Base-by-base conservation (phyloP, 2,797 vertebrate species). In the Phyllotis vaccarum region DNA sequence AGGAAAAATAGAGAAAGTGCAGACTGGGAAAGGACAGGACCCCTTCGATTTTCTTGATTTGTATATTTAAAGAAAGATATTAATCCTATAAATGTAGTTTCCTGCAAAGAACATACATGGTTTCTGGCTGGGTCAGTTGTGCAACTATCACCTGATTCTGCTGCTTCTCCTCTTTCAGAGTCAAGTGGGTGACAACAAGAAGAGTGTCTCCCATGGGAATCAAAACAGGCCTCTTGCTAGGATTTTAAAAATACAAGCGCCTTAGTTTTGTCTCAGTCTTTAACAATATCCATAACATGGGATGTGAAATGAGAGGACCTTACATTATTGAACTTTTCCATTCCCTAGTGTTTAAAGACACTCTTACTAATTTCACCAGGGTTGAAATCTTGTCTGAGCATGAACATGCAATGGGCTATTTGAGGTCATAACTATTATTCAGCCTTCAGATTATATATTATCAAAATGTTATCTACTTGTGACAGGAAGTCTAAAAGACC, bases 231-330 rank as follows among this genome's bases (percentile, higher is more conserved):
- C 62, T 70, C 43, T 89, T 74, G 68, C 10, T 58, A 82, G 86
- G 34, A 83, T 93, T 93, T 91, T 12, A 34, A 75, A 86, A 82
- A 80, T 24, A 87, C 17, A 87, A 46, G 31, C 86, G 19, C 22
- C 74, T 66, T 19, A 56, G 6, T 22, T 37, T 66, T 87, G 81
- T 27, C 9, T 34, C 17, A 64, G 64, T 43, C 24, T 56, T 49
- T 60, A 86, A 86, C 21, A 58, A 93, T 75, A 85, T 85, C 79
- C 9, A 13, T 91, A 85, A 85, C 37, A 52, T 11, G 19, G 91
- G 58, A 95, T 87, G 40, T 34, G 43, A 91, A 94, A 76, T 60
- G 56, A 80, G 68, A 66, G 79, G 40, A 31, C 90, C 82, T 95
- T 79, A 80, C 12, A 19, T 68, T 78, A 93, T 95, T 49, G 56